Evolutionary conservation across 1,140 invertebrate genomes (phyloP).

Genomic region (Stegodyphus mimosarum): DNA sequence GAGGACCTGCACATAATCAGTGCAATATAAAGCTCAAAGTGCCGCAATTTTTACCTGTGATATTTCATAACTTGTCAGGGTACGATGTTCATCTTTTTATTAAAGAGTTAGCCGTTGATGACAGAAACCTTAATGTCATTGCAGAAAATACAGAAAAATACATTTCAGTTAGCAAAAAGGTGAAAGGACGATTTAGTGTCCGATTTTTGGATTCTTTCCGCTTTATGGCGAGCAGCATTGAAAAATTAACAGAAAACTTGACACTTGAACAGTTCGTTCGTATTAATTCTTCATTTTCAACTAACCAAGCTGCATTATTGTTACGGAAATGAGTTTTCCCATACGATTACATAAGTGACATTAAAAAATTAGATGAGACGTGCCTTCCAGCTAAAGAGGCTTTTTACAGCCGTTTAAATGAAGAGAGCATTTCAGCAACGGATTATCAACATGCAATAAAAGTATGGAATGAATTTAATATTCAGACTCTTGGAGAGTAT

Average conservation of each 20-base stretch:
- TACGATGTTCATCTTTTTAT: constrained; percentile 3
- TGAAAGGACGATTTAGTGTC: neutral
- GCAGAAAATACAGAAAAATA: constrained; percentile 1
- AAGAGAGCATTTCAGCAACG: constrained; percentile 1
- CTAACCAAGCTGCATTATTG: neutral
- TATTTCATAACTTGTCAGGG: neutral
- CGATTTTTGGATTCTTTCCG: constrained; percentile 65
- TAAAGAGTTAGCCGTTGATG: neutral
- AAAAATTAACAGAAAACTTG: neutral
- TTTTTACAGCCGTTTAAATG: constrained; percentile 1
- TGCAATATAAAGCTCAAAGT: neutral
- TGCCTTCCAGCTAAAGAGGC: constrained; percentile 44
- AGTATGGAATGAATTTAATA: constrained; percentile 64
- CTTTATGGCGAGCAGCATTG: constrained; percentile 45
- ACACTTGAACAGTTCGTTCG: neutral
- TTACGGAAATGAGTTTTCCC: constrained; percentile 32
- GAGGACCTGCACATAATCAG: neutral
- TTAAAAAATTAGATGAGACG: constrained; percentile 61
- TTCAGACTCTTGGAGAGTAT: constrained; percentile 56
- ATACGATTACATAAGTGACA: constrained; percentile 61
- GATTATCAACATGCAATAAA: constrained; percentile 19
- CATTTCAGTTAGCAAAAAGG: neutral
- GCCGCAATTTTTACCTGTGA: neutral
- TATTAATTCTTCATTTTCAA: neutral
- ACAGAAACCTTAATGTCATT: neutral